Evolutionary conservation across 2,113 vertebrate genomes (phyloP), one percentile per base, ranked within the genome.

Genomic region (Rutilus rutilus): DNA sequence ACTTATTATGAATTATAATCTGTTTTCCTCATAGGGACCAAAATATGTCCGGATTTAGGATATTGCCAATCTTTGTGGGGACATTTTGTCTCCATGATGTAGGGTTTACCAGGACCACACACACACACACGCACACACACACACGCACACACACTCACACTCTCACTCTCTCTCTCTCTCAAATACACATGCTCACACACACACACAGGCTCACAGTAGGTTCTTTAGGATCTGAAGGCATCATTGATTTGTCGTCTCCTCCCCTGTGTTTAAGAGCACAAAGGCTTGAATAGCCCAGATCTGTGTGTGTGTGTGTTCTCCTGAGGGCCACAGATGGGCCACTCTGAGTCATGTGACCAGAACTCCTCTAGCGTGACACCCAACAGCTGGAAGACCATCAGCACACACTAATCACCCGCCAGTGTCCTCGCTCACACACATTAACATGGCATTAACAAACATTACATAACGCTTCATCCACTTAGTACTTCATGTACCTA

Each of bases 191-290:
- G 1, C 6, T 39, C 39, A 7, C 39, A 7, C 39, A 79, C 39
- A 79, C 84, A 82, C 64, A 76, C 52, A 62, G 5, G n/a, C 62
- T 1, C 25, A 67, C 50, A 59, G 52, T 78, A 76, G 85, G 74
- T 86, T 85, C 64, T 62, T 42, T 25, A 73, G 50, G 67, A 59
- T 81, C 73, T 86, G 84, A 78, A 82, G 50, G 45, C 67, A 81
- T 81, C 84, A 83, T 86, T 90, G 87, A 91, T 89, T 81, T 87
- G 84, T 57, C 19, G 39, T 71, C 83, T 71, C 78, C 87, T 85
- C 85, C 89, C 89, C 71, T 80, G 82, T 75, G 23, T 91, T 89
- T 89, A 87, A 86, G 73, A 83, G 50, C 89, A 90, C 89, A 91
- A 86, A 78, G 78, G 71, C 83, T 85, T 83, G 76, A 86, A 71